Conservation (phyloP, 2,888 invertebrate species). For the Onthophagus sagittarius region DNA sequence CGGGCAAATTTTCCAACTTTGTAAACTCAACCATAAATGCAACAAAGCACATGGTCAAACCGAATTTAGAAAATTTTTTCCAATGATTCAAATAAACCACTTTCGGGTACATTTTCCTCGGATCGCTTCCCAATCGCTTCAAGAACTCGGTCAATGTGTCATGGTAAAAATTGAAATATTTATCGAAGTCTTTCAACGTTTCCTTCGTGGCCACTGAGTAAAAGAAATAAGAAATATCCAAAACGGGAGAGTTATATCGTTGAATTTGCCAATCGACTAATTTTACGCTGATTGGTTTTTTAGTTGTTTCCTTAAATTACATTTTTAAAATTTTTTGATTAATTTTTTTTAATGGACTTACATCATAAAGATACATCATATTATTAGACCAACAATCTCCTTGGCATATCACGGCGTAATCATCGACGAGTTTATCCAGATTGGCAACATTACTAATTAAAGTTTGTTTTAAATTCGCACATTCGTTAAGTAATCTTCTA, state of each 20-base stretch:
- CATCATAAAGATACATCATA: slow-evolving; percentile 29
- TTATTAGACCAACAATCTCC: slow-evolving; percentile 32
- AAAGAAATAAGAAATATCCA: slow-evolving; percentile 38
- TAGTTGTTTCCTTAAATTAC: not conserved
- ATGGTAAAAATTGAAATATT: slow-evolving; percentile 37
- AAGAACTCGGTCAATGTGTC: slow-evolving; percentile 33
- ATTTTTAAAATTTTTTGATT: not conserved
- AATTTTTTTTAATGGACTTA: slow-evolving; percentile 7
- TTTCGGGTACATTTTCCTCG: slow-evolving; percentile 35
- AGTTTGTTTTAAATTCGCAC: slow-evolving; percentile 16
- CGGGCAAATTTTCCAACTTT: not conserved
- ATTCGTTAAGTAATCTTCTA: not conserved
- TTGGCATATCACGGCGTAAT: slow-evolving; percentile 25
- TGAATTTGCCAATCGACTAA: slow-evolving; percentile 36
- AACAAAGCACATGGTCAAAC: slow-evolving; percentile 27
- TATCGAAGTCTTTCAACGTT: slow-evolving; percentile 32
- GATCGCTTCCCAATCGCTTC: slow-evolving; percentile 33
- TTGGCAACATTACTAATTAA: not conserved
- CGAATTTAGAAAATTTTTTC: slow-evolving; percentile 33
- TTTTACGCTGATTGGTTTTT: slow-evolving; percentile 22
- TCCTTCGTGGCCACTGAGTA: slow-evolving; percentile 34
- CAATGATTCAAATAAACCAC: slow-evolving; percentile 34
- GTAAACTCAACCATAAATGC: not conserved
- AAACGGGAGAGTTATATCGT: slow-evolving; percentile 30
- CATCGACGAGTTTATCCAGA: slow-evolving; percentile 2